Evolutionary conservation across 2,113 vertebrate species (phyloP).

Genomic region (Egretta garzetta): DNA sequence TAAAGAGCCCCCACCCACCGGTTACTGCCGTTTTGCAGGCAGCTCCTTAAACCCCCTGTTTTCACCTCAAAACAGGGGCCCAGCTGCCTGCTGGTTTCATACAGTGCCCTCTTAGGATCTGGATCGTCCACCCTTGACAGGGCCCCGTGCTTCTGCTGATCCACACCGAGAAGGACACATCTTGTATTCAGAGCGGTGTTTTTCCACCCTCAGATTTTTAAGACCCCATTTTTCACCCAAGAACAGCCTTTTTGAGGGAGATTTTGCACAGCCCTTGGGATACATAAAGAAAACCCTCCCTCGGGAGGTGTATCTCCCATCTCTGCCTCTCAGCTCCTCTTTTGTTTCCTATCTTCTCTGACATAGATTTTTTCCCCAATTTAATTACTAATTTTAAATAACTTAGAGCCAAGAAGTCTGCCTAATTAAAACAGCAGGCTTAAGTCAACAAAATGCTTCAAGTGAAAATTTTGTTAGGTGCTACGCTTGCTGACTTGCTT

Average conservation of each 20-base stretch:
- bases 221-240: accelerated
- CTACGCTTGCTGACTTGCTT: accelerated
- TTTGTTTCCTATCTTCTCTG: accelerated
- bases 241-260: background rate
- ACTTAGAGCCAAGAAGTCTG: background rate
- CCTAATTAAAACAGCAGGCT: background rate
- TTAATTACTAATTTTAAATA: background rate
- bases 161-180: accelerated
- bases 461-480: background rate
- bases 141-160: background rate
- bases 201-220: background rate
- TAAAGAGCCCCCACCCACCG: accelerated
- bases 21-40: accelerated
- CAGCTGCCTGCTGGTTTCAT: accelerated
- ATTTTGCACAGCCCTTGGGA: background rate
- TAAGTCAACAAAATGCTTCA: background rate
- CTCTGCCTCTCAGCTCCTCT: background rate
- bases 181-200: accelerated
- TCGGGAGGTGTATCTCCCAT: accelerated
- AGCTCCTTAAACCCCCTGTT: accelerated
- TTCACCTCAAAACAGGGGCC: accelerated
- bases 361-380: accelerated
- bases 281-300: too few relatives aligned
- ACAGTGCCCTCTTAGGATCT: accelerated
- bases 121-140: accelerated